These are phyloP conservation scores for Zhuqinia jingwanae DNA, from an alignment of 2,888 invertebrate genomes.

Conservation along the genomic window DNA sequence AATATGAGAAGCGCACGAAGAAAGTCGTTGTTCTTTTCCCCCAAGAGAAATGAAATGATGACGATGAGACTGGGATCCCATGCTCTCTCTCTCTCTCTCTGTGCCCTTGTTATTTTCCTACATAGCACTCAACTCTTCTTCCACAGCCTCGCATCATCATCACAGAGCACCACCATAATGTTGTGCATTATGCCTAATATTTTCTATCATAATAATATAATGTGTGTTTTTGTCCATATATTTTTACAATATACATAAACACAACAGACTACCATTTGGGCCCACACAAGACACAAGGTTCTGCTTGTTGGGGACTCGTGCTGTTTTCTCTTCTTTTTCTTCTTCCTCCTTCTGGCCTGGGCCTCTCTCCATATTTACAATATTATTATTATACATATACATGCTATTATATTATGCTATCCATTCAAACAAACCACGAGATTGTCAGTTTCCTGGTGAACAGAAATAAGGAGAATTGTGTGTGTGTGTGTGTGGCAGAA, in stretches of 20 bases:
- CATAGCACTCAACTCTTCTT: background rate
- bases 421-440: conserved; percentile 51
- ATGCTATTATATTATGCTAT: background rate
- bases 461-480: too few relatives aligned
- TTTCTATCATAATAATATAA: conserved; percentile 26
- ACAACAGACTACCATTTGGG: too few relatives aligned
- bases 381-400: too few relatives aligned
- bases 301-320: background rate
- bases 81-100: too few relatives aligned
- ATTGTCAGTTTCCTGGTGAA: background rate
- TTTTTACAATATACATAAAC: background rate
- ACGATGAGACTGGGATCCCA: conserved; percentile 65
- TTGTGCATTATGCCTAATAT: conserved; percentile 33
- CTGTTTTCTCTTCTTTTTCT: background rate
- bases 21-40: conserved; percentile 77
- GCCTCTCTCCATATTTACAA: too few relatives aligned
- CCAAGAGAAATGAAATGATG: conserved; percentile 73
- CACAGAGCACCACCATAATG: background rate
- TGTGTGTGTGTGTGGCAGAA: too few relatives aligned
- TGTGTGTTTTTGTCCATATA: background rate
- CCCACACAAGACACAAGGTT: too few relatives aligned
- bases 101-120: conserved; percentile 62
- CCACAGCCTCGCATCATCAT: background rate
- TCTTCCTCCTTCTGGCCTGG: background rate
- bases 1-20: conserved; percentile 79